Evolutionary conservation across 2,113 vertebrate species (phyloP).

Genomic region (Galemys pyrenaicus): DNA sequence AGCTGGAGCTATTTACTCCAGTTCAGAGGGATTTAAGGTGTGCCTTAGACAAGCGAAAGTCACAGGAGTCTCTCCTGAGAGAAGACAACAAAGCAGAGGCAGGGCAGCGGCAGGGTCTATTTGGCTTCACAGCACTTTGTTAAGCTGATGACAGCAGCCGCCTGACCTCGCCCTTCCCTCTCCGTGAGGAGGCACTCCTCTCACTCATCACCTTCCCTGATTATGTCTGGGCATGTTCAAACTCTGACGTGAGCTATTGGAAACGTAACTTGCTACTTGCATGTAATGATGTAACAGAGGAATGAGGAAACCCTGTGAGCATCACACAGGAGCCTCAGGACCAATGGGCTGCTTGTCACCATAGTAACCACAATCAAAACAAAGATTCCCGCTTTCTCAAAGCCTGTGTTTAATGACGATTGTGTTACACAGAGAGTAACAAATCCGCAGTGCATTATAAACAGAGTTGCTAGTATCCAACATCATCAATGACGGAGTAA

Average conservation of each 20-base stretch:
- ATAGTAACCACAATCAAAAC: constrained; percentile 70
- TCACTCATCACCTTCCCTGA: constrained; percentile 18
- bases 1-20: neutral
- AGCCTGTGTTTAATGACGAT: constrained; percentile 61
- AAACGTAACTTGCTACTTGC: constrained; percentile 20
- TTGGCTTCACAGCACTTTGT: neutral
- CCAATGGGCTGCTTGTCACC: constrained; percentile 19
- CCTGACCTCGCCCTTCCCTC: neutral
- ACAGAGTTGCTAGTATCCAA: constrained; percentile 41
- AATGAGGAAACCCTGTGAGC: constrained; percentile 40
- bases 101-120: neutral
- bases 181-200: neutral
- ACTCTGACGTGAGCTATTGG: constrained; percentile 34
- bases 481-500: constrained; percentile 11
- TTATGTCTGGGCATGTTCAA: constrained; percentile 61
- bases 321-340: constrained; percentile 16
- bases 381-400: neutral
- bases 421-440: constrained; percentile 61
- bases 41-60: neutral
- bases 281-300: constrained; percentile 42
- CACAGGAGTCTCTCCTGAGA: neutral
- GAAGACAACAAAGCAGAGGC: neutral
- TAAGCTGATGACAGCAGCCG: neutral
- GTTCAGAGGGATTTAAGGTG: neutral
- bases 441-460: constrained; percentile 56